Evolutionary conservation across 2,113 vertebrate genomes (phyloP), one percentile per base, ranked within the genome.

Genomic region (Micronisus gabar): DNA sequence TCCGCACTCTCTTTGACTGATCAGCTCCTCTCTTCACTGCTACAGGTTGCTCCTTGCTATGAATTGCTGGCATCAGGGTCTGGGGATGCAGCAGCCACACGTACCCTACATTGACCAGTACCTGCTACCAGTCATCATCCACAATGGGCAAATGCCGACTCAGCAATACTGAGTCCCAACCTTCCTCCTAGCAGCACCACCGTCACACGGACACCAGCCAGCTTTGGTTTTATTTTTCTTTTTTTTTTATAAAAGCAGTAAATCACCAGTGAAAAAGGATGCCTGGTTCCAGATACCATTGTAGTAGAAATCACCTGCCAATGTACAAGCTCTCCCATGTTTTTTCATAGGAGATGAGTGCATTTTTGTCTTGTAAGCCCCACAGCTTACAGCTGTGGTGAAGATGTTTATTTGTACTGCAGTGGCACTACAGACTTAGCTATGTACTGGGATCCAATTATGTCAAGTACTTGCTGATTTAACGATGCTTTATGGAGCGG

Each of bases 371-470:
- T 61, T 11, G 17, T 9, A 17, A 87, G 70, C 70, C 81, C 85
- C 65, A 43, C 92, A 91, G 93, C 85, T 85, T 61, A 43, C 92
- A 91, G 93, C 85, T 85, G 93, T 2, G 50, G 20, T 81, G 81
- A 52, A 84, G 93, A 81, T 66, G 61, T 96, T 96, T 93, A 90
- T 96, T 92, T 95, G 95, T 61, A 15, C 82, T 89, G 91, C 63
- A 3, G 72, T 20, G 36, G 59, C 95, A 43, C 85, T 85, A 79
- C 63, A 73, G 62, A 58, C 81, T 63, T 29, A 78, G 78, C 88
- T 47, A 22, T 34, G 88, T 27, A 43, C 86, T 71, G 86, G 91
- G 79, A 93, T 88, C 94, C 88, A 90, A 67, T 85, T 93, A 73
- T 30, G 73, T 84, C 70, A 26, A 96, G 96, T 70, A 34, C 26